A percentile compares a stretch with the other conserved stretches of the same genome.
Conservation (phyloP, 1,140 invertebrate genomes). For the Oryctes rhinoceros region DNA sequence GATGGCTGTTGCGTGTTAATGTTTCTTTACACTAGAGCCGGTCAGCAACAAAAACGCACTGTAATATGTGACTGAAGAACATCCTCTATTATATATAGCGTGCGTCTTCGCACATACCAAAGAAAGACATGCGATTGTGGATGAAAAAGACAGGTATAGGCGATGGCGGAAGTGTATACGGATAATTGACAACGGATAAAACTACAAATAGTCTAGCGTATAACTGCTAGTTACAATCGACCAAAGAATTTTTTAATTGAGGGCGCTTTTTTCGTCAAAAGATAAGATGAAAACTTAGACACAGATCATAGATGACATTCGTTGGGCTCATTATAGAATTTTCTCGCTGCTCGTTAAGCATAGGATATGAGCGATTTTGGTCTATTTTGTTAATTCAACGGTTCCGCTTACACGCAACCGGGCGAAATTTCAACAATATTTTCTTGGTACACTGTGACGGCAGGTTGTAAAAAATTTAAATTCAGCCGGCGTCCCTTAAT, state of each 20-base stretch:
- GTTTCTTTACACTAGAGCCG: constrained; percentile 17
- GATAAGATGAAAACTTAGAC: neutral
- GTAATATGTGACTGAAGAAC: constrained; percentile 35
- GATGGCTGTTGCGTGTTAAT: neutral
- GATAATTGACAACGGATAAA: constrained; percentile 20
- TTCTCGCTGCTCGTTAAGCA: neutral
- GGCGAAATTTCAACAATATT: neutral
- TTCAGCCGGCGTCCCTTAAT: neutral
- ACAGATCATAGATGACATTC: neutral
- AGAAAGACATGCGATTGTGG: constrained; percentile 36
- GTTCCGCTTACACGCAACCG: neutral
- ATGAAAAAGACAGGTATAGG: constrained; percentile 31
- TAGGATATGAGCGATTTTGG: neutral
- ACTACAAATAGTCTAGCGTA: constrained; percentile 31
- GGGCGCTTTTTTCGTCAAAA: neutral
- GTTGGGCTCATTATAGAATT: neutral
- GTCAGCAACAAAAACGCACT: constrained; percentile 27
- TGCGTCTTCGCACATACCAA: constrained; percentile 29
- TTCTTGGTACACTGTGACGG: neutral
- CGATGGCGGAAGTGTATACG: constrained; percentile 31
- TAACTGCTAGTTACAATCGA: constrained; percentile 25
- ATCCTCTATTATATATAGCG: constrained; percentile 39
- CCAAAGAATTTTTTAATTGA: neutral
- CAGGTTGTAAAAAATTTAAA: constrained; percentile 30
- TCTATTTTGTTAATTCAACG: neutral